Percentiles rank a stretch among this genome's conserved stretches.
Evolutionary conservation across 1,140 invertebrate genomes (phyloP).

Genomic region (Tetramorium simillimum): DNA sequence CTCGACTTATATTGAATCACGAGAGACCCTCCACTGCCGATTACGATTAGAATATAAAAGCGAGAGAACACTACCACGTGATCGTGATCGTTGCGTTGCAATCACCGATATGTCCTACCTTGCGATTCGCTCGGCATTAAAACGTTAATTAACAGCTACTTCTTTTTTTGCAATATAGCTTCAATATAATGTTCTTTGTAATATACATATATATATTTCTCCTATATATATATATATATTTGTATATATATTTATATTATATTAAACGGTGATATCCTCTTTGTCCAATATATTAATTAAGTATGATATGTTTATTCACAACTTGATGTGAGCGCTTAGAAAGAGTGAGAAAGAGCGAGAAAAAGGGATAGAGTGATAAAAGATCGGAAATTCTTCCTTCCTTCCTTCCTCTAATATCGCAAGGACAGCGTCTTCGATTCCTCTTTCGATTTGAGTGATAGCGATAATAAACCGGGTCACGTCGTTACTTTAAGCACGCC

Average conservation of each 20-base stretch:
- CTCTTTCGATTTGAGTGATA: conserved; percentile 57
- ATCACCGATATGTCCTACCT: conserved; percentile 31
- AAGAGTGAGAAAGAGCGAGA: conserved; percentile 65
- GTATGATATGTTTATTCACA: conserved; percentile 86
- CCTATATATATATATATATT: conserved; percentile 66
- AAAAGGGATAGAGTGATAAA: conserved; percentile 29
- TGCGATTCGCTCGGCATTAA: conserved; percentile 47
- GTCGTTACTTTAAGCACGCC: conserved; percentile 73
- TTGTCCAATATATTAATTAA: conserved; percentile 83
- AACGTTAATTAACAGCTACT: conserved; percentile 46
- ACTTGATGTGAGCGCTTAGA: conserved; percentile 85
- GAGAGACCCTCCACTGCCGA: conserved; percentile 31
- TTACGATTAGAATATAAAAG: conserved; percentile 55
- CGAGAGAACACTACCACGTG: conserved; percentile 42
- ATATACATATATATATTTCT: conserved; percentile 60
- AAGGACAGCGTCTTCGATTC: conserved; percentile 68
- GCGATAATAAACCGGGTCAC: conserved; percentile 65
- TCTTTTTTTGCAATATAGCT: conserved; percentile 75
- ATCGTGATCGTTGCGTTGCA: conserved; percentile 40
- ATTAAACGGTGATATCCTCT: conserved; percentile 83
- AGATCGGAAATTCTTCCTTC: conserved; percentile 68
- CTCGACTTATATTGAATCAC: conserved; percentile 59
- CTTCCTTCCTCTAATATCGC: conserved; percentile 70
- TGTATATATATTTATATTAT: conserved; percentile 75
- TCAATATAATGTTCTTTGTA: conserved; percentile 51